Percentiles rank a stretch among this genome's conserved stretches.
Conservation (phyloP, 2,797 vertebrate species). For the Eremophila alpestris region DNA sequence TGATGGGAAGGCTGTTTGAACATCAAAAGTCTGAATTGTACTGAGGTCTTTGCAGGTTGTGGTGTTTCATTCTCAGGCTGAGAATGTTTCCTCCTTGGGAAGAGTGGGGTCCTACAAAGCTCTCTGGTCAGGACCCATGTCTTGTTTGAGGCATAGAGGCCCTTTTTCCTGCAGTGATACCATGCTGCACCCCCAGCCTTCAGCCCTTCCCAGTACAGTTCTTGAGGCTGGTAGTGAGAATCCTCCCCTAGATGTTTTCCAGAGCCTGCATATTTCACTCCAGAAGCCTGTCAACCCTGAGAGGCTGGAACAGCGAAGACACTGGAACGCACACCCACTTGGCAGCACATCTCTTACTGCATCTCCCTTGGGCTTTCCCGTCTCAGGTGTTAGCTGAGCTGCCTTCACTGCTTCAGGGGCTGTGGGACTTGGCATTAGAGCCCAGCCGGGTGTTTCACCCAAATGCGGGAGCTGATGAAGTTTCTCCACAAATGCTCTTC, state of each 20-base stretch:
- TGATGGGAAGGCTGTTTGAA: not conserved
- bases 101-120: not conserved
- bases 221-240: not conserved
- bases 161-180: rapidly evolving
- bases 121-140: not conserved
- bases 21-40: not conserved
- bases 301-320: not conserved
- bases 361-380: not conserved
- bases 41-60: not conserved
- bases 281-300: not conserved
- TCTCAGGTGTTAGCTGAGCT: not conserved
- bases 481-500: not conserved
- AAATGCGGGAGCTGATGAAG: rapidly evolving
- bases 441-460: not conserved
- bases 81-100: not conserved
- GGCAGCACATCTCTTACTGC: not conserved
- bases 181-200: not conserved
- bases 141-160: not conserved
- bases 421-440: not conserved
- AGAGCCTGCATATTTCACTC: not conserved
- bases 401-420: not conserved
- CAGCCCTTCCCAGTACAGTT: not conserved
- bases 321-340: not conserved
- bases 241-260: not conserved
- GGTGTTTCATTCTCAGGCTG: rapidly evolving